phyloP scores from a whole-genome alignment of 2,797 vertebrate species.

The Hapalemur alaotrensis region DNA sequence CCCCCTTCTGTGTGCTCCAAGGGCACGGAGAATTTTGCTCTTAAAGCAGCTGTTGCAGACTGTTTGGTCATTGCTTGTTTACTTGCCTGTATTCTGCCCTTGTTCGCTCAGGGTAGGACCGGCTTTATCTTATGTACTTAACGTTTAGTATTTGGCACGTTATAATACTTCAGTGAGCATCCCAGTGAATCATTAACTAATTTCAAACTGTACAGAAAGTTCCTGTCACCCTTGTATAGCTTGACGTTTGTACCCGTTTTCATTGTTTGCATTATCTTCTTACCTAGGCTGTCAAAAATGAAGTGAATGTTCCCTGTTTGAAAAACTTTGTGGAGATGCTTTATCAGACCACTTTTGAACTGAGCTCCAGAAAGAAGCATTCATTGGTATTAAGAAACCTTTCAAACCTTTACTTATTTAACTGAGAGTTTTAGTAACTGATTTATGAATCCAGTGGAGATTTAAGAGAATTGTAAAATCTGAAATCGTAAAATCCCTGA shows the following conservation, averaged over 20 bases:
- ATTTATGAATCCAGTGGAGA: constrained; percentile 8
- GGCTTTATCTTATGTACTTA: background rate
- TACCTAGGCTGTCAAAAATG: constrained; percentile 98
- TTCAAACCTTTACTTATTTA: constrained; percentile 66
- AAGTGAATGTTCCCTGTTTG: constrained; percentile 99
- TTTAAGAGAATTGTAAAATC: constrained; percentile 33
- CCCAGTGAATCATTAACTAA: constrained; percentile 31
- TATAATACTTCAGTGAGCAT: background rate
- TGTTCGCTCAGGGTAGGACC: background rate
- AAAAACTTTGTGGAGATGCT: constrained; percentile 99
- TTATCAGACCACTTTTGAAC: constrained; percentile 98
- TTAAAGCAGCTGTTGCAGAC: accelerated
- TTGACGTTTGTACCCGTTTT: background rate
- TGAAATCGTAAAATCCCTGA: constrained; percentile 16
- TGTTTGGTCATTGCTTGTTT: background rate
- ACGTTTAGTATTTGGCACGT: background rate
- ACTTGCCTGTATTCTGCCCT: background rate
- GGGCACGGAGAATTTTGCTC: background rate
- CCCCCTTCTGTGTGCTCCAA: background rate
- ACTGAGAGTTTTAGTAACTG: constrained; percentile 36
- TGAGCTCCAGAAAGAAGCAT: constrained; percentile 99
- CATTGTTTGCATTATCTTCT: constrained; percentile 58
- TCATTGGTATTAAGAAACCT: constrained; percentile 92
- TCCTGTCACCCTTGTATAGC: background rate
- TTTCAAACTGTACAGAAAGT: background rate